phyloP scores from a whole-genome alignment of 2,888 invertebrate genomes.

The Eristalinus sepulchralis region DNA sequence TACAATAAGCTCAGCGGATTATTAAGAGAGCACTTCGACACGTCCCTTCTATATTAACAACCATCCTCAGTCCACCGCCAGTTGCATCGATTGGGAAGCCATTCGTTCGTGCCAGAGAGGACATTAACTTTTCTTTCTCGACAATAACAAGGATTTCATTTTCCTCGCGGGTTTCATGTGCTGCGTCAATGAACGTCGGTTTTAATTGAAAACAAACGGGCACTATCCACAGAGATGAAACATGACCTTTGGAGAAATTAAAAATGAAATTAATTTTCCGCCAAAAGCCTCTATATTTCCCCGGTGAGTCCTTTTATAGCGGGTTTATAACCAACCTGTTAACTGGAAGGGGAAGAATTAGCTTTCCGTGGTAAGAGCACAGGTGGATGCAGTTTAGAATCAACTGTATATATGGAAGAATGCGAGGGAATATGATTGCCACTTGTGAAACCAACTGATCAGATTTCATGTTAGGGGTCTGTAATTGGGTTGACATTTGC shows the following conservation, averaged over 20 bases:
- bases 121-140: not conserved
- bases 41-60: not conserved
- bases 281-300: constrained; percentile 11
- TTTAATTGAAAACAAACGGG: constrained; percentile 5
- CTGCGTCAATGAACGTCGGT: not conserved
- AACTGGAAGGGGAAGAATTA: no score
- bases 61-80: not conserved
- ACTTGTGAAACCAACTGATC: no score
- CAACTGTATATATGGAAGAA: no score
- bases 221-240: not conserved
- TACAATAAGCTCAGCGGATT: constrained; percentile 16
- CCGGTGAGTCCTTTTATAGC: not conserved
- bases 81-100: not conserved
- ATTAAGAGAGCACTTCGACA: not conserved
- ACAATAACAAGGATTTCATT: not conserved
- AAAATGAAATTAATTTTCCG: constrained; percentile 6
- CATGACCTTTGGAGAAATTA: constrained; percentile 2
- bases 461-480: no score
- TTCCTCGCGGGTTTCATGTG: not conserved
- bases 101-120: not conserved
- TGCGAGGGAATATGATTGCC: no score
- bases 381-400: no score
- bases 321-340: constrained; percentile 1
- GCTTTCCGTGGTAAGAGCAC: no score
- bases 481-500: no score